Evolutionary conservation across 2,888 invertebrate species (phyloP).

Genomic region (Agelastica alni): DNA sequence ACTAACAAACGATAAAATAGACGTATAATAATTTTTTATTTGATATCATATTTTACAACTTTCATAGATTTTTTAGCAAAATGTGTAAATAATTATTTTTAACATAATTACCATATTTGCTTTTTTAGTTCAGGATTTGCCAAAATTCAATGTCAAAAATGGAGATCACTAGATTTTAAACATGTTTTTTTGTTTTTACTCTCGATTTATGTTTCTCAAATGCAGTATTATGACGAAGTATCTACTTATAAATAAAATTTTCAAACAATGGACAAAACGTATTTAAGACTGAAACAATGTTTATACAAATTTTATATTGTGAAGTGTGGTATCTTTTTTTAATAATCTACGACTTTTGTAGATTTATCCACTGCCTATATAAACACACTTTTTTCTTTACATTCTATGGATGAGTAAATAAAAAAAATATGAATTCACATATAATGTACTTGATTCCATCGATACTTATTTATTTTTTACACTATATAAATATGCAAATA

Average conservation of each 20-base stretch:
- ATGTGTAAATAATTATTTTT: too few relatives aligned
- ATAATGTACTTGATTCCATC: neutral
- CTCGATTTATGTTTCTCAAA: neutral
- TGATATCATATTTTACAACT: too few relatives aligned
- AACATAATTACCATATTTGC: too few relatives aligned
- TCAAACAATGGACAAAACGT: conserved; percentile 8
- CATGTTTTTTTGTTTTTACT: neutral
- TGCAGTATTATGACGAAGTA: conserved; percentile 11
- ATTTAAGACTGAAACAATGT: conserved; percentile 19
- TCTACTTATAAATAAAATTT: conserved; percentile 1
- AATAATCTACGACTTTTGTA: conserved; percentile 7
- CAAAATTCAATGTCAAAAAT: neutral
- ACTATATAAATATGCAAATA: too few relatives aligned
- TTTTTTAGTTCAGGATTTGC: too few relatives aligned
- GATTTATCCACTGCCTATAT: conserved; percentile 11
- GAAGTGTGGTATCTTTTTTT: conserved; percentile 4
- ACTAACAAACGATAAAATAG: too few relatives aligned
- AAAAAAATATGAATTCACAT: neutral
- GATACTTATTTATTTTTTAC: too few relatives aligned
- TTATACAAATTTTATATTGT: conserved; percentile 19
- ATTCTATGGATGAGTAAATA: neutral
- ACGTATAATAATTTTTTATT: too few relatives aligned
- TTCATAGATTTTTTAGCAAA: too few relatives aligned
- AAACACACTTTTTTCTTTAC: neutral
- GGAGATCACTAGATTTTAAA: conserved; percentile 3